These are phyloP conservation scores for Arvicanthis niloticus DNA, from an alignment of 2,113 vertebrate species.

Conservation along the genomic window DNA sequence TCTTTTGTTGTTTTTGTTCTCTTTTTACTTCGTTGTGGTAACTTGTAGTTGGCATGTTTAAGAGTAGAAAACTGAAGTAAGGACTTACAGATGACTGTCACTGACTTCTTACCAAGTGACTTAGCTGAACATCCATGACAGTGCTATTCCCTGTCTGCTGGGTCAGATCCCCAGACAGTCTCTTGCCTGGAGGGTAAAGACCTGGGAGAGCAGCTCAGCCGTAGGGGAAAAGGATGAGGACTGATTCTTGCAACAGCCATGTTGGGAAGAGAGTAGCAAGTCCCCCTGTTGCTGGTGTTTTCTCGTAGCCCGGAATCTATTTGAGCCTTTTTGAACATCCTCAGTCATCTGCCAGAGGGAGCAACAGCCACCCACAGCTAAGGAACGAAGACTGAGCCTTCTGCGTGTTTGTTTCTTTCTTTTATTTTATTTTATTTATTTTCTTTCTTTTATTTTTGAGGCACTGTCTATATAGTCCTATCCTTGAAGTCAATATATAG, in stretches of 20 bases:
- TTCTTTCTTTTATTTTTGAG: not conserved
- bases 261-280: not conserved
- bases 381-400: not conserved
- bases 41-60: not conserved
- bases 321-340: not conserved
- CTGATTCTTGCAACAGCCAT: not conserved
- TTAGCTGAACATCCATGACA: not conserved
- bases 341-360: not conserved
- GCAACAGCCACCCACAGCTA: not conserved
- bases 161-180: not conserved
- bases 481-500: not conserved
- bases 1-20: not conserved
- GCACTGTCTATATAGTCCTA: too few species aligned
- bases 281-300: not conserved
- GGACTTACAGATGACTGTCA: not conserved
- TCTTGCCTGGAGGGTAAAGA: not conserved
- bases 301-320: not conserved
- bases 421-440: not conserved
- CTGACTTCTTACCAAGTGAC: not conserved
- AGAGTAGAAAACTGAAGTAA: not conserved
- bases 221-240: not conserved
- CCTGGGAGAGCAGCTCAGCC: not conserved
- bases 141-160: not conserved
- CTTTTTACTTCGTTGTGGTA: not conserved
- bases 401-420: not conserved